These are phyloP conservation scores for Trachops cirrhosus DNA, from an alignment of 2,797 vertebrate species.

Conservation along the genomic window DNA sequence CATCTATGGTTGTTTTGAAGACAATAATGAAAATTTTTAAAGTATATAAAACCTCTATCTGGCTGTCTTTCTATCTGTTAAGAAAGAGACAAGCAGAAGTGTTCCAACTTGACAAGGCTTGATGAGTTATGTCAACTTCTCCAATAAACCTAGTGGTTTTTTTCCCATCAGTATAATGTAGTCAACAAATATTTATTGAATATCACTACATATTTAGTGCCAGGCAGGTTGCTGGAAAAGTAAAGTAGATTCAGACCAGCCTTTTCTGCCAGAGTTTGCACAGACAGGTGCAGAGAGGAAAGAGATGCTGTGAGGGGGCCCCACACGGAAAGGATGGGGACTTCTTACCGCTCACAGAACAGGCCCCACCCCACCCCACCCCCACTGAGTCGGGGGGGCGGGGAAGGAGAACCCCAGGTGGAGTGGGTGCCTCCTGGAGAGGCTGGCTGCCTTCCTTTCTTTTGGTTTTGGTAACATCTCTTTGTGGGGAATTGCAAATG, in stretches of 20 bases:
- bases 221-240: neutral
- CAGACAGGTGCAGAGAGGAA: neutral
- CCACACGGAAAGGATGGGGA: rapidly evolving
- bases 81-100: neutral
- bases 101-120: neutral
- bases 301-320: neutral
- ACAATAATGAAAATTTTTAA: neutral
- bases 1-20: neutral
- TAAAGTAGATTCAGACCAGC: neutral
- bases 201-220: neutral
- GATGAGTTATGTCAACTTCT: neutral
- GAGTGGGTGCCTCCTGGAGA: no score
- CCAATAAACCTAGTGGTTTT: neutral
- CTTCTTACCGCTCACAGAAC: neutral
- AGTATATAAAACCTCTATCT: neutral
- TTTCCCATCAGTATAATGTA: neutral
- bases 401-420: neutral
- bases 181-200: neutral
- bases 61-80: neutral
- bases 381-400: rapidly evolving
- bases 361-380: no score
- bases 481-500: neutral
- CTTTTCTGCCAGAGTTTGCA: neutral
- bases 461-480: neutral
- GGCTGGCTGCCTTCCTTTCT: neutral